Percentiles rank a stretch among this genome's conserved stretches.
Conservation (phyloP, 2,888 invertebrate species). For the Drosophila dives region DNA sequence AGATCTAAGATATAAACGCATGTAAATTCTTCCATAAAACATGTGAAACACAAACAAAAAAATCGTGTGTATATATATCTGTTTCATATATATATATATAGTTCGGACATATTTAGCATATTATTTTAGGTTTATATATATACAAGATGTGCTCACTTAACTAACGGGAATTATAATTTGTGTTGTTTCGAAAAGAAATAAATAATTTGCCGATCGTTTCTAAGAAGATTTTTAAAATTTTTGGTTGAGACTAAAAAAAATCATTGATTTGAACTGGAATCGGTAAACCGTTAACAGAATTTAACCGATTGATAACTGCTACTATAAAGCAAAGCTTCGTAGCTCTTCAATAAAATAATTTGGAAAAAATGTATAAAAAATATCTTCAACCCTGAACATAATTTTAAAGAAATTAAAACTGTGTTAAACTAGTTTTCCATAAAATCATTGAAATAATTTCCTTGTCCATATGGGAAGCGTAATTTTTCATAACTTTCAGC, state of each 20-base stretch:
- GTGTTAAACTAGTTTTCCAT: no score
- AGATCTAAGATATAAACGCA: slow-evolving; percentile 39
- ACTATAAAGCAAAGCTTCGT: background rate
- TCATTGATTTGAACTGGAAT: background rate
- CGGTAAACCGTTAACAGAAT: background rate
- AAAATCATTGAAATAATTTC: no score
- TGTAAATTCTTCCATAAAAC: slow-evolving; percentile 76
- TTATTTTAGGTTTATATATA: slow-evolving; percentile 2
- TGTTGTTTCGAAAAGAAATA: slow-evolving; percentile 12
- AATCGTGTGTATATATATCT: slow-evolving; percentile 1
- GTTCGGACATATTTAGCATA: background rate
- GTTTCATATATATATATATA: slow-evolving; percentile 1
- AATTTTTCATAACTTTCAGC: no score
- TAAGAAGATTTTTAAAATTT: background rate
- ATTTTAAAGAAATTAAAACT: background rate
- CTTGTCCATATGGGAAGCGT: no score
- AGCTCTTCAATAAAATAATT: background rate
- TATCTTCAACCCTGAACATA: background rate
- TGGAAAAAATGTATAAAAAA: no score
- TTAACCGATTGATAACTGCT: background rate
- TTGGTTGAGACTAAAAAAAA: background rate
- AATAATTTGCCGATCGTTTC: slow-evolving; percentile 10
- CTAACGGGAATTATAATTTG: background rate
- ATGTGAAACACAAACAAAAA: slow-evolving; percentile 42
- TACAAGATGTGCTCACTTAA: background rate